Evolutionary conservation across 2,797 vertebrate genomes (phyloP).

Genomic region (Stomatorhinus walkeri): DNA sequence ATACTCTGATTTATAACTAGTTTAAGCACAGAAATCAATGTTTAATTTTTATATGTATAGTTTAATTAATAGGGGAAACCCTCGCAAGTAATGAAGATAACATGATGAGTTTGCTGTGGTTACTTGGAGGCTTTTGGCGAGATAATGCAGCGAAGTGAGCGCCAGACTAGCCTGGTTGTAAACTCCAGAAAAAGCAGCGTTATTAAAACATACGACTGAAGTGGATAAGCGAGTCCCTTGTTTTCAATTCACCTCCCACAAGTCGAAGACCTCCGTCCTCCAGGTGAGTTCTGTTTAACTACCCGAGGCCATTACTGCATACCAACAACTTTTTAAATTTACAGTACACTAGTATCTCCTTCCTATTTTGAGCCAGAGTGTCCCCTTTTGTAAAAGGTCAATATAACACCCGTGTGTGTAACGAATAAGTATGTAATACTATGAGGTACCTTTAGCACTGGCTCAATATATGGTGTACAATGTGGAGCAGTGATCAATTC

Average conservation of each 20-base stretch:
- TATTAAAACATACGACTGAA: not conserved
- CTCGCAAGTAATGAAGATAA: not conserved
- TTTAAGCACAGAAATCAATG: not conserved
- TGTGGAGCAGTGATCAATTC: not conserved
- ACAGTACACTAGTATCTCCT: not conserved
- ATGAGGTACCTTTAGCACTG: not conserved
- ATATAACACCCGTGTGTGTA: not conserved
- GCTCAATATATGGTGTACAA: not conserved
- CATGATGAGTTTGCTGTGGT: not conserved
- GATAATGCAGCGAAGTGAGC: not conserved
- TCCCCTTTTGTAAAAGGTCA: not conserved
- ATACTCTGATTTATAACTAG: not conserved
- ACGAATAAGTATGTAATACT: not conserved
- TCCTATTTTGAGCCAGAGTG: not conserved
- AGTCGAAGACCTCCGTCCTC: not conserved
- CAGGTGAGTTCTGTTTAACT: not conserved
- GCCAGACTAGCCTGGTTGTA: not conserved
- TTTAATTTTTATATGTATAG: not conserved
- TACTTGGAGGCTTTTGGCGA: not conserved
- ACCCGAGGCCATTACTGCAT: not conserved
- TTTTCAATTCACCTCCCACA: not conserved
- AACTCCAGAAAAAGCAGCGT: not conserved
- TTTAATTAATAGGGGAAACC: not conserved
- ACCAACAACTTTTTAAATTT: not conserved
- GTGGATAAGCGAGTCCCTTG: not conserved